phyloP scores from a whole-genome alignment of 2,113 vertebrate genomes.

The Hydropotes inermis region DNA sequence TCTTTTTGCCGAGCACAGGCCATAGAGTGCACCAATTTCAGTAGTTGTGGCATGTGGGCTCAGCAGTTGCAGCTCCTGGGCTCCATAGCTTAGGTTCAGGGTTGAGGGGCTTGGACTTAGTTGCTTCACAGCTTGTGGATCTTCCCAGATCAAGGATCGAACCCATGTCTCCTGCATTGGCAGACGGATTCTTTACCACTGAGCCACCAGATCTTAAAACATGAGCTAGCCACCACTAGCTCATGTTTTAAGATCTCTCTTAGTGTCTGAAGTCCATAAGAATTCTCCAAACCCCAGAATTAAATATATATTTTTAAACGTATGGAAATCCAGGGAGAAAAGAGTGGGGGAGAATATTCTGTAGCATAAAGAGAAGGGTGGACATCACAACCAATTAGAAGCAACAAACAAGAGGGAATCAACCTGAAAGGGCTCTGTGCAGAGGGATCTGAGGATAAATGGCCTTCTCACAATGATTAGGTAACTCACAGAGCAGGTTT shows the following conservation, averaged over 20 bases:
- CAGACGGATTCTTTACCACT: neutral
- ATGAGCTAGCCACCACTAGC: neutral
- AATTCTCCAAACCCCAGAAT: neutral
- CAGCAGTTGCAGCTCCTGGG: neutral
- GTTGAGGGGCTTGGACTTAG: neutral
- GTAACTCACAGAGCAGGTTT: neutral
- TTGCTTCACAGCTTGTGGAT: neutral
- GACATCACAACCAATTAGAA: constrained; percentile 42
- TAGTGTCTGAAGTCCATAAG: neutral
- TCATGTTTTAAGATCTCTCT: constrained; percentile 24
- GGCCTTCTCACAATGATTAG: constrained; percentile 36
- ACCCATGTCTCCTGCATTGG: neutral
- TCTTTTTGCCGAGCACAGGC: accelerated
- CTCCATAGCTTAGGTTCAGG: neutral
- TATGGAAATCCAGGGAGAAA: neutral
- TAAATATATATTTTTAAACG: neutral
- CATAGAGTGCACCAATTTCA: neutral
- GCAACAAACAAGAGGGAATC: neutral
- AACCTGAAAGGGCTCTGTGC: constrained; percentile 4
- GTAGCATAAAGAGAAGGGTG: constrained; percentile 20
- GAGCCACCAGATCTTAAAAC: neutral
- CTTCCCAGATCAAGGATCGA: neutral
- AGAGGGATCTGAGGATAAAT: constrained; percentile 5
- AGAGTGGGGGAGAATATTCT: neutral
- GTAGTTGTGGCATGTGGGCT: neutral